These are phyloP conservation scores for Garra rufa DNA, from an alignment of 2,113 vertebrate genomes.

Conservation along the genomic window DNA sequence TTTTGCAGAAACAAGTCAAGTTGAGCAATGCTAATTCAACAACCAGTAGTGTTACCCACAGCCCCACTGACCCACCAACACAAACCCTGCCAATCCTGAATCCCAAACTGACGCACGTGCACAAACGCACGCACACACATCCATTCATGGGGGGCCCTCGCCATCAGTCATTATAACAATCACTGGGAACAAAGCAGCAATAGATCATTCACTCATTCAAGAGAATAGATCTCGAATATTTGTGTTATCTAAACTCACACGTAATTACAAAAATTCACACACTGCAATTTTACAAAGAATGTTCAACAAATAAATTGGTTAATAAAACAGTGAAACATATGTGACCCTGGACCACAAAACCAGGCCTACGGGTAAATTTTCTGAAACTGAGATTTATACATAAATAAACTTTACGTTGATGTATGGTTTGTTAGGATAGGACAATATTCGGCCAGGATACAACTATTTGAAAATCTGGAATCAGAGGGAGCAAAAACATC, in stretches of 20 bases:
- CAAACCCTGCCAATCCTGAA: neutral
- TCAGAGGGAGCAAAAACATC: no score
- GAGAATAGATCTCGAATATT: neutral
- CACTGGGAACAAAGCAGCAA: conserved; percentile 12
- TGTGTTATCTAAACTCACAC: neutral
- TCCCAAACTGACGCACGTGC: conserved; percentile 20
- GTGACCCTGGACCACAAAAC: no score
- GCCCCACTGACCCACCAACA: neutral
- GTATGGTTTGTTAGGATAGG: no score
- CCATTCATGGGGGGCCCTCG: conserved; percentile 45
- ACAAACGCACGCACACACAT: conserved; percentile 42
- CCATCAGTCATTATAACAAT: conserved; percentile 48
- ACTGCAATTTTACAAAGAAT: neutral
- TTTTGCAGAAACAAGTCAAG: neutral
- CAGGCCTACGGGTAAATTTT: no score
- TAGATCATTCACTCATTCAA: neutral
- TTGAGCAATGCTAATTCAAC: neutral
- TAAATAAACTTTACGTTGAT: no score
- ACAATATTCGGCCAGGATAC: no score
- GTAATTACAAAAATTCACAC: no score
- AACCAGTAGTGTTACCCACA: neutral
- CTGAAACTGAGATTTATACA: no score
- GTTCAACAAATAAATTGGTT: neutral
- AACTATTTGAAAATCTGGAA: no score
- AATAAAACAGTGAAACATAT: neutral